phyloP scores from a whole-genome alignment of 2,888 invertebrate genomes.

The Erebia ligea region DNA sequence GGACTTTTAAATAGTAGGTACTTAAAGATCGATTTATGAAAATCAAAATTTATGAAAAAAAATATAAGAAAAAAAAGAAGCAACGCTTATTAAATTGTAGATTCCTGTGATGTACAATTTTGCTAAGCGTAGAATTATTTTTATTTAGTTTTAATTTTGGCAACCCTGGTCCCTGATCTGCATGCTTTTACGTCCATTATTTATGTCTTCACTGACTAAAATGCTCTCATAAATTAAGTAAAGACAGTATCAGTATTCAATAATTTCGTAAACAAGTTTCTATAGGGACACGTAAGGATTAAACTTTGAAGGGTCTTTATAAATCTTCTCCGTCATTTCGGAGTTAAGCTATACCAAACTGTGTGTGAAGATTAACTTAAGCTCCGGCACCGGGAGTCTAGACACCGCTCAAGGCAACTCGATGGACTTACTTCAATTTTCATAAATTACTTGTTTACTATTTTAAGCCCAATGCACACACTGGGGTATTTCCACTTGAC shows the following conservation, averaged over 20 bases:
- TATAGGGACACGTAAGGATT: conserved; percentile 10
- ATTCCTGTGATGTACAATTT: no score
- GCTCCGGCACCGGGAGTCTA: conserved; percentile 57
- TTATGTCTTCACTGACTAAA: not conserved
- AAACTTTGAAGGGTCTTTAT: conserved; percentile 23
- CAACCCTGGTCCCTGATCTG: not conserved
- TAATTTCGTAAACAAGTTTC: not conserved
- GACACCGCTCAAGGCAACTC: conserved; percentile 56
- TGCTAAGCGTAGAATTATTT: no score
- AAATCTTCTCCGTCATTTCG: conserved; percentile 36
- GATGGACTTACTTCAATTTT: conserved; percentile 34
- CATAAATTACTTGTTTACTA: conserved; percentile 36
- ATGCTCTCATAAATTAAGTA: not conserved
- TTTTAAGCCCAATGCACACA: conserved; percentile 9
- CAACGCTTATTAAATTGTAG: no score
- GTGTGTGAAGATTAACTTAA: conserved; percentile 45
- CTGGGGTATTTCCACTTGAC: not conserved
- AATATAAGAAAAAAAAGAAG: no score
- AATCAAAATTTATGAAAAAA: no score
- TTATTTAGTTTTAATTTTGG: not conserved
- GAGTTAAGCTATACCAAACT: conserved; percentile 42
- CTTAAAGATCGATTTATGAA: no score
- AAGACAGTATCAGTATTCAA: not conserved
- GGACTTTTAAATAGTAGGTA: no score
- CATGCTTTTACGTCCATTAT: not conserved